Conservation (phyloP, 1,140 invertebrate species). For the Lethrus apterus region DNA sequence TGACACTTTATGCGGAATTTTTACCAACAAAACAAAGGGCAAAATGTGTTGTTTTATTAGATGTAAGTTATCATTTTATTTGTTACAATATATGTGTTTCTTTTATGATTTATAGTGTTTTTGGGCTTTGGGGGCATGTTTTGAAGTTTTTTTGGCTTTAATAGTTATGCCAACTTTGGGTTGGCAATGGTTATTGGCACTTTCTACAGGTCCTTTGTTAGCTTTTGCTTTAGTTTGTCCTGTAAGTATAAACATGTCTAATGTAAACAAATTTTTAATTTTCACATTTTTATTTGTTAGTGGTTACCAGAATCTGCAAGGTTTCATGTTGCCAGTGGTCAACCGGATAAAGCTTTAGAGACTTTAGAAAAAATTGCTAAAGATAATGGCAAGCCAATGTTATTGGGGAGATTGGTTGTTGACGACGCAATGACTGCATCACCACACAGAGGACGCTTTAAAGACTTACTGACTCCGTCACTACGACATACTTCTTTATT, state of each 20-base stretch:
- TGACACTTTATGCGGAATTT: constrained; percentile 61
- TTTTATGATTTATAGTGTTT: constrained; percentile 66
- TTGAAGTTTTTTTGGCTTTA: constrained; percentile 84
- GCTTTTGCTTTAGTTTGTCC: constrained; percentile 74
- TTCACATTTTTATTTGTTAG: constrained; percentile 27
- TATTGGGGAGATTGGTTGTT: constrained; percentile 78
- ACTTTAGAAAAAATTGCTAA: constrained; percentile 77
- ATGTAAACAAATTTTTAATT: constrained; percentile 4
- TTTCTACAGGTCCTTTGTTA: constrained; percentile 82
- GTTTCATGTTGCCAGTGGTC: constrained; percentile 78
- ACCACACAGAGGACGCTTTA: constrained; percentile 59
- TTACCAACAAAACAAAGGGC: constrained; percentile 86
- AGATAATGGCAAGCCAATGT: constrained; percentile 85
- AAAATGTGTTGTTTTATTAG: constrained; percentile 59
- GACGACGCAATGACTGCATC: constrained; percentile 57
- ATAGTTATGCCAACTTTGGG: constrained; percentile 88
- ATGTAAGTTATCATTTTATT: constrained; percentile 26
- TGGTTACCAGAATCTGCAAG: constrained; percentile 62
- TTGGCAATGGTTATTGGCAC: constrained; percentile 81
- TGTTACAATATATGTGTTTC: constrained; percentile 69
- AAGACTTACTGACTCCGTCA: constrained; percentile 72
- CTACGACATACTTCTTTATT: constrained; percentile 16
- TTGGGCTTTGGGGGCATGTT: constrained; percentile 90
- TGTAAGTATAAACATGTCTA: constrained; percentile 45
- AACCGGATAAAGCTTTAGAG: constrained; percentile 75